Conservation (phyloP, 2,797 vertebrate genomes). For the Phalanger gymnotis region DNA sequence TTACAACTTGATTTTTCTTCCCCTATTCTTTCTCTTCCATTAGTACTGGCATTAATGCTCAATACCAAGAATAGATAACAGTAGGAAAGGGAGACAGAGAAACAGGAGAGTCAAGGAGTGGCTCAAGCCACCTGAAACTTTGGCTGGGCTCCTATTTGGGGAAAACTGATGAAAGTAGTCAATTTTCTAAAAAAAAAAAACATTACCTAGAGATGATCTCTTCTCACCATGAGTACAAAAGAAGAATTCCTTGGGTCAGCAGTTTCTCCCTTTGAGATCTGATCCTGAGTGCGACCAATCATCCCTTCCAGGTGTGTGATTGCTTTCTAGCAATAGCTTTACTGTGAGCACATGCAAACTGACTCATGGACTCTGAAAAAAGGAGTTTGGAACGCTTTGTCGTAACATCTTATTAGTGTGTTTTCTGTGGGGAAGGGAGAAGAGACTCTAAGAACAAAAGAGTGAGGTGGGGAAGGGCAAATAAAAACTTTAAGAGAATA, state of each 20-base stretch:
- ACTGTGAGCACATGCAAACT: constrained; percentile 6
- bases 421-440: neutral
- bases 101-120: neutral
- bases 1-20: neutral
- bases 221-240: constrained; percentile 31
- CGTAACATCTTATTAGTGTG: constrained; percentile 36
- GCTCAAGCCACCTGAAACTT: neutral
- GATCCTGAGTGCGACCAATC: neutral
- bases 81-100: neutral
- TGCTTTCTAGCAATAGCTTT: constrained; percentile 47
- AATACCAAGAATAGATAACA: neutral
- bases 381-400: constrained; percentile 45
- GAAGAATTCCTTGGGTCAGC: constrained; percentile 56
- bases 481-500: constrained; percentile 22
- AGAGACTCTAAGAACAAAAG: constrained; percentile 29
- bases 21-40: neutral
- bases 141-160: neutral
- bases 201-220: constrained; percentile 3
- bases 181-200: constrained; percentile 65
- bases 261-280: constrained; percentile 11
- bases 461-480: constrained; percentile 58
- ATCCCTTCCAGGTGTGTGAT: constrained; percentile 11
- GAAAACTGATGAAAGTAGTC: constrained; percentile 42
- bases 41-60: neutral
- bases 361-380: constrained; percentile 61